These are phyloP conservation scores for Bombus balteatus DNA, from an alignment of 1,140 invertebrate genomes.

Conservation along the genomic window DNA sequence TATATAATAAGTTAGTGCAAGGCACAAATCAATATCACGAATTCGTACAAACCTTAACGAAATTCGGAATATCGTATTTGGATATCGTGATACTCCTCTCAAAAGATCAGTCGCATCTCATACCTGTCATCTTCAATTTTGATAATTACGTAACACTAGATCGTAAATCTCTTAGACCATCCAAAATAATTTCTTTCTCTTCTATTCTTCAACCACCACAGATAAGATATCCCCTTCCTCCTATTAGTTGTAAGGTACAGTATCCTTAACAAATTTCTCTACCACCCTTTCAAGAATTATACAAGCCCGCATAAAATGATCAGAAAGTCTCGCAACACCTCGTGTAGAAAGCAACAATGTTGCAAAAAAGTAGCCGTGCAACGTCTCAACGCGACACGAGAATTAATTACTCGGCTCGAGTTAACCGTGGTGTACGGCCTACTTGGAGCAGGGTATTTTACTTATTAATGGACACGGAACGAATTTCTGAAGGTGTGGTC, in stretches of 20 bases:
- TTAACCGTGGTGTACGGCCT: constrained; percentile 28
- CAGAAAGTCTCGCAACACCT: background rate
- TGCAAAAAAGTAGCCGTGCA: background rate
- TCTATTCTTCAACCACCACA: too few relatives aligned
- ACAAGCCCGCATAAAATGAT: background rate
- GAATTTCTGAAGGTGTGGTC: constrained; percentile 60
- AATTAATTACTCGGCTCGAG: constrained; percentile 53
- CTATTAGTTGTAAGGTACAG: background rate
- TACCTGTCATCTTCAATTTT: background rate
- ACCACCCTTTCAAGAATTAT: background rate
- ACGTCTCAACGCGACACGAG: constrained; percentile 1
- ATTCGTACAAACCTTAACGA: too few relatives aligned
- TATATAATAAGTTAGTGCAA: background rate
- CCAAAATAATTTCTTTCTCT: too few relatives aligned
- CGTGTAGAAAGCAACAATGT: background rate
- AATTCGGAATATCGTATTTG: background rate
- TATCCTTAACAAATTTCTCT: background rate
- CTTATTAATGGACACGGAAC: constrained; percentile 64
- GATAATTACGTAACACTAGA: background rate
- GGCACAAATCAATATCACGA: background rate
- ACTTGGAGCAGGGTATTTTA: constrained; percentile 27
- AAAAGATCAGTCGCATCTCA: background rate
- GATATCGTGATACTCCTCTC: background rate
- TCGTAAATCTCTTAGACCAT: too few relatives aligned
- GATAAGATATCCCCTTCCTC: too few relatives aligned